Evolutionary conservation across 2,888 invertebrate genomes (phyloP).

Genomic region (Lepidonotus clava): DNA sequence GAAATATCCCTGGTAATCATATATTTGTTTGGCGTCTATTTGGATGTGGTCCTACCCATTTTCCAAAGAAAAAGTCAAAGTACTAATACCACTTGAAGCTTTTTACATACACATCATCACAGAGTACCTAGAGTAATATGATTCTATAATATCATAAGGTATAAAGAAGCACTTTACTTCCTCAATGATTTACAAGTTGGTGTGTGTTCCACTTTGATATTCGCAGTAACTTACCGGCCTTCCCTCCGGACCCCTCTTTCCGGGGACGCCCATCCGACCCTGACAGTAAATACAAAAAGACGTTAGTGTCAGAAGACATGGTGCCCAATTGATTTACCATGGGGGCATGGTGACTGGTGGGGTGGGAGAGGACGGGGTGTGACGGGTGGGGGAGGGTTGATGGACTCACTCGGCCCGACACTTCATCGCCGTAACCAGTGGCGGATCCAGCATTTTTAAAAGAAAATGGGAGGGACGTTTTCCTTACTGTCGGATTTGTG

Average conservation of each 20-base stretch:
- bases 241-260: neutral
- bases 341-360: neutral
- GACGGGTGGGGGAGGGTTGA: neutral
- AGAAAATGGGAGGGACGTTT: neutral
- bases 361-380: neutral
- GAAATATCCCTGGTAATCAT: no score
- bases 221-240: neutral
- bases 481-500: neutral
- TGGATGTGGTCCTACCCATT: no score
- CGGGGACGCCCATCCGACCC: neutral
- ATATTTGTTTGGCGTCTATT: no score
- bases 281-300: neutral
- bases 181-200: neutral
- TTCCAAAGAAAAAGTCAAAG: neutral
- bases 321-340: neutral
- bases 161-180: neutral
- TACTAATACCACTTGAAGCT: neutral
- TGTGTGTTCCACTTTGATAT: no score
- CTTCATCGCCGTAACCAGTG: neutral
- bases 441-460: neutral
- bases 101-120: neutral
- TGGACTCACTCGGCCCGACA: neutral
- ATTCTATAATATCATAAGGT: neutral
- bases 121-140: neutral
- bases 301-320: neutral